Conservation (phyloP, 2,797 vertebrate species). For the Otolemur crassicaudatus region DNA sequence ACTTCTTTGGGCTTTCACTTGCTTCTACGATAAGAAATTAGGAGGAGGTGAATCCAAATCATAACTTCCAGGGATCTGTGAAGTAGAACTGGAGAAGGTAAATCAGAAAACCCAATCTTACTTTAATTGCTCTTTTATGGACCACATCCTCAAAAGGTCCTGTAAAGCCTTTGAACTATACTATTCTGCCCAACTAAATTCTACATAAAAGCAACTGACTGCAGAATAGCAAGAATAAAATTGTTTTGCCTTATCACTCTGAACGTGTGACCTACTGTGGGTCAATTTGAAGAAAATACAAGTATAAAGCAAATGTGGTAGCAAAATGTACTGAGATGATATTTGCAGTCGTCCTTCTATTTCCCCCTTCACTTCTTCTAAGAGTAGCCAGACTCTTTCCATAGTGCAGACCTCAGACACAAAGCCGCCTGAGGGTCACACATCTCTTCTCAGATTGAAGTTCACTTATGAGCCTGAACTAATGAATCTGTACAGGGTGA, state of each 20-base stretch:
- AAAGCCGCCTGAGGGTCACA: background rate
- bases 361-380: background rate
- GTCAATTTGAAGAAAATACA: background rate
- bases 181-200: background rate
- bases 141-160: background rate
- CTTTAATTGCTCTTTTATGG: background rate
- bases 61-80: background rate
- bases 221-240: constrained; percentile 38
- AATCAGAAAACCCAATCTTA: background rate
- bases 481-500: background rate
- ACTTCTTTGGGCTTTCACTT: background rate
- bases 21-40: background rate
- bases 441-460: background rate
- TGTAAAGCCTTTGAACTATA: background rate
- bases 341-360: background rate
- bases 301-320: background rate
- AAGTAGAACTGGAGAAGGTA: constrained; percentile 28
- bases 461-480: background rate
- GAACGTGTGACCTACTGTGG: background rate
- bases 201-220: background rate
- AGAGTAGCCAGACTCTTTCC: background rate
- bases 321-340: background rate
- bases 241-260: background rate
- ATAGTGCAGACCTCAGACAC: background rate
- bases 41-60: background rate